These are phyloP conservation scores for Heteronetta atricapilla DNA, from an alignment of 2,113 vertebrate genomes.

Conservation along the genomic window DNA sequence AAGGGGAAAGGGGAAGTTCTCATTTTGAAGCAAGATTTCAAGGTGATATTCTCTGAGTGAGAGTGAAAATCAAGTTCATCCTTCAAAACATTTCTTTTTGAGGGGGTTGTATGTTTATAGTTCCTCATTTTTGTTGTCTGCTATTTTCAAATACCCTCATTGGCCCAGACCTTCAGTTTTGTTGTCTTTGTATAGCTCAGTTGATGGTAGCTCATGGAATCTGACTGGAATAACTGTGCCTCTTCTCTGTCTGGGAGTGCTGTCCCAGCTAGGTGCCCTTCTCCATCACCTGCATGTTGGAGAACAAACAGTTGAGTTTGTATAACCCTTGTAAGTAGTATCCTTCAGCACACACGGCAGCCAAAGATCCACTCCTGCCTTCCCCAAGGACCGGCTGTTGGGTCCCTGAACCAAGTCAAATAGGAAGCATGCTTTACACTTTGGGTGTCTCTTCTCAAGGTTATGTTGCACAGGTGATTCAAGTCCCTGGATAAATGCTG, in stretches of 20 bases:
- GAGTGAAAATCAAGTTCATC: neutral
- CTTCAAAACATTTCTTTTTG: neutral
- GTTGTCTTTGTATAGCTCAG: neutral
- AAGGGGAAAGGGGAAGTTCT: neutral
- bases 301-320: neutral
- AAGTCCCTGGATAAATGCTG: neutral
- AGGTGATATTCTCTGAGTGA: neutral
- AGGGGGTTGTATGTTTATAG: too few relatives aligned
- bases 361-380: neutral
- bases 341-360: fast-evolving
- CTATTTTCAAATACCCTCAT: neutral
- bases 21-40: neutral
- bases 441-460: neutral
- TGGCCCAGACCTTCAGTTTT: neutral
- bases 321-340: neutral
- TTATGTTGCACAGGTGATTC: neutral
- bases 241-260: neutral
- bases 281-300: neutral
- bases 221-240: neutral
- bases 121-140: neutral
- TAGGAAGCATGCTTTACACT: neutral
- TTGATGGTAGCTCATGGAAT: neutral
- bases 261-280: too few relatives aligned
- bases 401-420: neutral
- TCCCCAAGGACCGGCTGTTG: neutral